Evolutionary conservation across 2,797 vertebrate species (phyloP), one percentile per base, ranked within the genome.

Genomic region (Muscicapa comitata): DNA sequence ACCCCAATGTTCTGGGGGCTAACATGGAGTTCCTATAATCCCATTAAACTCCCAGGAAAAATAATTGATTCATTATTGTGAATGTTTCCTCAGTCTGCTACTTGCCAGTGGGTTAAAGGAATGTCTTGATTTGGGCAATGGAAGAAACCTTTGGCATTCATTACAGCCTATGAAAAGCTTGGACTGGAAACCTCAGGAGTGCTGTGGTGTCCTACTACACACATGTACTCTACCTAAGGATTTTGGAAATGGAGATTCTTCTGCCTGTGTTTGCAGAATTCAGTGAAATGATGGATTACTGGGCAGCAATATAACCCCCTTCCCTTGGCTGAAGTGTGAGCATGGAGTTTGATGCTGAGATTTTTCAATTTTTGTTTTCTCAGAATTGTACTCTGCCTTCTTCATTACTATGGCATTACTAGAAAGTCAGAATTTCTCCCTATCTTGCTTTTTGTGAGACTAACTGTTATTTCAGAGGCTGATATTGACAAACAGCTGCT

Each of bases 61-160:
- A 20, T 43, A 95, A 77, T 53, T 45, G 76, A 76, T 90, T 92
- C 59, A 89, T 96, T 66, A 85, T 5, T 91, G 51, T 37, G 74
- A 92, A 31, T 85, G 54, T 86, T 37, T 90, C 48, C 45, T 93
- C 74, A 23, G 28, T 63, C 93, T 91, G 55, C 45, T 93, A 51
- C 94, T 94, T 97, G 86, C 78, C 89, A 78, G 93, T 13, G 78
- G 86, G 81, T 94, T 96, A 88, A 78, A 96, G 82, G 93, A 97
- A 96, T 96, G 89, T 96, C 73, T 96, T 96, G 96, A 91, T 95
- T 94, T 78, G 90, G 72, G 90, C 94, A 95, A 79, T 78, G 80
- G 90, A 95, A 97, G 91, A 96, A 96, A 93, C 55, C 76, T 95
- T 93, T 97, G 88, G 74, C 88, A 98, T 97, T 96, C 91, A 93